Evolutionary conservation across 64 coral and sea anemone species (phyloP), one percentile per base, ranked within the genome.

Genomic region (Stylophora pistillata): DNA sequence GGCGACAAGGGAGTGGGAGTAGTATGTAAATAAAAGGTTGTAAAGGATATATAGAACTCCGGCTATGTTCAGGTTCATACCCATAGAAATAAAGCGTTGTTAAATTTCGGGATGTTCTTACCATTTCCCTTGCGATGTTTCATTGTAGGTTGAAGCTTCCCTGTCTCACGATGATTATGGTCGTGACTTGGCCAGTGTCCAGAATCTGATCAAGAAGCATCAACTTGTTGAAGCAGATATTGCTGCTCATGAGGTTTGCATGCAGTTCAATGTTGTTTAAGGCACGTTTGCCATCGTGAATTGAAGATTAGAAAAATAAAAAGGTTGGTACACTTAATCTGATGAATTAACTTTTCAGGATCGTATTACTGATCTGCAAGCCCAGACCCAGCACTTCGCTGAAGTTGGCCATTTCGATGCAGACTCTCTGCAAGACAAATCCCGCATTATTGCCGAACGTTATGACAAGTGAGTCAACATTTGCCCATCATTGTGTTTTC

Each of bases 181-280:
- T 23, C 87, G 94, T 69, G 97, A 99, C 62, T 76, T 99, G 75
- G 97, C 97, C 26, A 99, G 97, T 55, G 94, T 95, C 15, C 97
- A 99, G 83, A 99, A 99, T 86, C 72, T 99, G 61, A 93, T 95
- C 55, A 99, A 99, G 88, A 99, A 99, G 68, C 97, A 99, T 77
- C 97, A 99, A 71, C 85, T 99, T 56, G 94, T 99, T 15, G 97
- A 99, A 60, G 93, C 97, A 18, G 97, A 99, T 30, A 85, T 99
- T 29, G 91, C 97, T 69, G 97, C 97, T 32, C 97, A 99, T 34
- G 93, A 99, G 87, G 94, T 96, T 23, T 33, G 85, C 12, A 17
- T 60, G 30, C 16, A 25, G 13, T 58, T 1, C 9, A 32, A 10
- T 55, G 59, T 9, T 73, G 26, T 3, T 26, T 68, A 10, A 60